phyloP scores from a whole-genome alignment of 2,797 vertebrate genomes.

The Anomalospiza imberbis region DNA sequence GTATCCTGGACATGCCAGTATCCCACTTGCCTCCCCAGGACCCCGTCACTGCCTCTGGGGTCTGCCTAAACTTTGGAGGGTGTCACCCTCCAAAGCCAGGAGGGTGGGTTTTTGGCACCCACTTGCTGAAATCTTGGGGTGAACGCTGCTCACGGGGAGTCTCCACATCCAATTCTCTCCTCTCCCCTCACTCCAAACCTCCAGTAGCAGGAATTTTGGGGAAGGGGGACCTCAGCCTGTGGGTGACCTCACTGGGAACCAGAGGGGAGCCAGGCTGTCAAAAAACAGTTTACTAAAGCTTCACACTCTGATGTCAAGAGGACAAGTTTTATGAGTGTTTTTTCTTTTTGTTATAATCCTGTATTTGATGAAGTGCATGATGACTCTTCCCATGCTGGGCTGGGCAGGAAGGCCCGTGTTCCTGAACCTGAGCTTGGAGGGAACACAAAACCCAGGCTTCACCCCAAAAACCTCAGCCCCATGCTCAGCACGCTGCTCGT shows the following conservation, averaged over 20 bases:
- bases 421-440: neutral
- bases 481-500: fast-evolving
- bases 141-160: fast-evolving
- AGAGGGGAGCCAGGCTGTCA: neutral
- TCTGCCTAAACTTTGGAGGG: too few species aligned
- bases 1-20: neutral
- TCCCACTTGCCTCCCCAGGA: fast-evolving
- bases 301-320: slow-evolving; percentile 32
- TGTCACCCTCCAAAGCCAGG: too few species aligned
- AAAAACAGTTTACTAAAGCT: slow-evolving; percentile 20
- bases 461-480: neutral
- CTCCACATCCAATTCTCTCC: neutral
- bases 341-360: neutral
- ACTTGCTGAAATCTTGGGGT: neutral
- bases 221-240: neutral
- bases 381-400: neutral
- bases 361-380: neutral
- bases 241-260: neutral
- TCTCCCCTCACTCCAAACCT: neutral
- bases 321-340: neutral
- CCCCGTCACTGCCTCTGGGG: fast-evolving
- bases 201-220: neutral
- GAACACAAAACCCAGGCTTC: neutral
- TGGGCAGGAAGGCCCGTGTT: neutral
- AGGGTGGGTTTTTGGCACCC: neutral